Conservation (phyloP, 2,888 invertebrate species). For the Drosophila subsilvestris region DNA sequence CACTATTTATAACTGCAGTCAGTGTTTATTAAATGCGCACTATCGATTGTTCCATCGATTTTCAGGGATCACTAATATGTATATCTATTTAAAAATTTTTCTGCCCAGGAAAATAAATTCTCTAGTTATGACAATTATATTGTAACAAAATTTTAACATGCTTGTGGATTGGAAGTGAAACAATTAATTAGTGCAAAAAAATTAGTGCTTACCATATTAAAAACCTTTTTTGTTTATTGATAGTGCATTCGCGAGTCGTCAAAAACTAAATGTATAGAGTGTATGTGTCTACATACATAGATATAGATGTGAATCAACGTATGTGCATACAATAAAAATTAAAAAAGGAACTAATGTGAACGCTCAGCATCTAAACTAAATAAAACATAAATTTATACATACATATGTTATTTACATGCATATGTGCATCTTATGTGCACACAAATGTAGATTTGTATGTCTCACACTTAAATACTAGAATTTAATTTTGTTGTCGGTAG, state of each 20-base stretch:
- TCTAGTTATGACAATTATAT: constrained; percentile 1
- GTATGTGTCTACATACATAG: not conserved
- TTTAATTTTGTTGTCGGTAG: not conserved
- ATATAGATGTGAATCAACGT: not conserved
- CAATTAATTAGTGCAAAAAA: not conserved
- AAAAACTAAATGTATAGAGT: not conserved
- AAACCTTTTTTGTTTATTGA: not conserved
- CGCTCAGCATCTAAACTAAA: not conserved
- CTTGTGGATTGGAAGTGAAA: constrained; percentile 4
- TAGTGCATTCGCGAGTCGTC: not conserved
- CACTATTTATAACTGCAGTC: too few relatives aligned
- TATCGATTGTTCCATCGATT: constrained; percentile 1
- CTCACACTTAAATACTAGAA: not conserved
- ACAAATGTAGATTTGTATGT: not conserved
- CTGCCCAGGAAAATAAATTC: constrained; percentile 3
- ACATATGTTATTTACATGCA: not conserved
- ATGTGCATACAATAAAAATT: not conserved
- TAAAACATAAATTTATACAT: not conserved
- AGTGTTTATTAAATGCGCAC: too few relatives aligned
- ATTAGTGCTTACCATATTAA: not conserved
- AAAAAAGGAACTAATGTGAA: not conserved
- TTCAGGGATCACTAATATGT: constrained; percentile 15
- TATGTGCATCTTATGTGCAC: not conserved
- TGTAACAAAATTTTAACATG: constrained; percentile 12
- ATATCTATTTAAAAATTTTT: constrained; percentile 36